These are phyloP conservation scores for Poecilobothrus nobilitatus DNA, from an alignment of 2,888 invertebrate genomes.

Conservation along the genomic window DNA sequence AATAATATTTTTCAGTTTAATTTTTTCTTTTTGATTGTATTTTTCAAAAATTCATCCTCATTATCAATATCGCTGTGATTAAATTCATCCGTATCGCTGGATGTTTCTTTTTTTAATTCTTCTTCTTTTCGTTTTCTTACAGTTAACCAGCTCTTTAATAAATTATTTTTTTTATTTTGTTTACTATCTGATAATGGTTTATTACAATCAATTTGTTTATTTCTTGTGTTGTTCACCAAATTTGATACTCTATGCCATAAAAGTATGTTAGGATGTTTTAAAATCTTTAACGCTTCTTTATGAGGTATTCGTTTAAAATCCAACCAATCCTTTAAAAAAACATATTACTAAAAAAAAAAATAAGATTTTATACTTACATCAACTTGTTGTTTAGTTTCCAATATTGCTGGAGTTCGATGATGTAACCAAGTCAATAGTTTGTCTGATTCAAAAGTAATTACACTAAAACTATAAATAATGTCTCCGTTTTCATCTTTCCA, in stretches of 20 bases:
- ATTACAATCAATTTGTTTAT: conserved; percentile 55
- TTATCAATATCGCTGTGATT: neutral
- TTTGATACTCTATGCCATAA: conserved; percentile 63
- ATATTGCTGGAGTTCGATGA: conserved; percentile 71
- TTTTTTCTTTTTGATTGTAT: neutral
- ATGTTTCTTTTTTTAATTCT: neutral
- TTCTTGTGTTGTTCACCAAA: conserved; percentile 61
- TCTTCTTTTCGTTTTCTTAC: conserved; percentile 25
- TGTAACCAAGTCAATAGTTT: conserved; percentile 62
- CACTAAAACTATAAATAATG: conserved; percentile 61
- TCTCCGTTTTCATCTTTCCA: conserved; percentile 54
- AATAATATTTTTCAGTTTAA: no score
- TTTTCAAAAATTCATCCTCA: neutral
- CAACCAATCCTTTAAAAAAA: conserved; percentile 54
- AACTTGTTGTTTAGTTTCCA: conserved; percentile 58
- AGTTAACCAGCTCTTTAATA: conserved; percentile 35
- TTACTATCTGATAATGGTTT: conserved; percentile 39
- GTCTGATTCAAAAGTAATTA: conserved; percentile 70
- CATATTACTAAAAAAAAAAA: conserved; percentile 9
- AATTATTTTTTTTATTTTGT: conserved; percentile 9
- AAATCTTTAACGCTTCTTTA: conserved; percentile 46
- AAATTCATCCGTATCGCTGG: neutral
- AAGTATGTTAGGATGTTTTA: conserved; percentile 47
- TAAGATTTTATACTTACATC: conserved; percentile 43
- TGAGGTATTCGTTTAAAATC: conserved; percentile 50